Conservation (phyloP, 1,140 invertebrate genomes). For the Nasonia vitripennis region DNA sequence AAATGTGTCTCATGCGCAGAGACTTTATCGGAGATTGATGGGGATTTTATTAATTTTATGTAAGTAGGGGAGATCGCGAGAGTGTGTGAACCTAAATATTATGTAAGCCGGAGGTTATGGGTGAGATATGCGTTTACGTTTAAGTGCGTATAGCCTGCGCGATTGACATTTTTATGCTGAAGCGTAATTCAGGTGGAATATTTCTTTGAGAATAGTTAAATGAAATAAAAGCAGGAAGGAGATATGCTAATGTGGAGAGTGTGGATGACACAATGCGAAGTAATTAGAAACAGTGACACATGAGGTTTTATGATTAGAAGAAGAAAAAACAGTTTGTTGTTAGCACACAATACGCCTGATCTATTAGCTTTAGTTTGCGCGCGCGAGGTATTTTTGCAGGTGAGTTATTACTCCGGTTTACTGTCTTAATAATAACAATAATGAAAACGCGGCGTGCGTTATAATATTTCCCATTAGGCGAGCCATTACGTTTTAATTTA, state of each 20-base stretch:
- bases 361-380: background rate
- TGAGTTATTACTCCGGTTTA: background rate
- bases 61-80: conserved; percentile 3
- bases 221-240: background rate
- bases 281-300: background rate
- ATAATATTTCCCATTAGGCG: background rate
- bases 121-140: background rate
- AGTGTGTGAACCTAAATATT: conserved; percentile 44
- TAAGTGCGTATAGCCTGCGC: background rate
- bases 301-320: background rate
- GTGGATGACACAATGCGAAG: background rate
- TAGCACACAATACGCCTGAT: background rate
- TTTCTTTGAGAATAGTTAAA: background rate
- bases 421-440: background rate
- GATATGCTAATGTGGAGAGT: background rate
- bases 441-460: background rate
- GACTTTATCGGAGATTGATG: background rate
- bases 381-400: background rate
- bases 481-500: conserved; percentile 32
- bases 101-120: conserved; percentile 1
- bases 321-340: background rate
- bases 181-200: background rate
- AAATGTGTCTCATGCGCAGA: background rate
- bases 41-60: conserved; percentile 42
- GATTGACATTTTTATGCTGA: background rate